Evolutionary conservation across 1,140 invertebrate genomes (phyloP).

Genomic region (Drosophila bipectinata): DNA sequence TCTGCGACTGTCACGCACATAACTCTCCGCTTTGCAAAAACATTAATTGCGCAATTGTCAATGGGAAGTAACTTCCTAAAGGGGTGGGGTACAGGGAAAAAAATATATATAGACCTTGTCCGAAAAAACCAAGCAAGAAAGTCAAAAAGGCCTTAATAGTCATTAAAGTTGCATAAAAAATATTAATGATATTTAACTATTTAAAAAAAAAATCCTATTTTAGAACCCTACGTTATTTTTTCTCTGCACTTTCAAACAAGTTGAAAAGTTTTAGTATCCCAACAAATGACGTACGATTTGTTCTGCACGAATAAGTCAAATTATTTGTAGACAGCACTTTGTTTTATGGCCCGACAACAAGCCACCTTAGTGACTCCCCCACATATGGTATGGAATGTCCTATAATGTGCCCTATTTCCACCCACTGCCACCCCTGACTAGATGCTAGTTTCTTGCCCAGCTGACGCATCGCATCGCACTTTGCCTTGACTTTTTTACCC

Average conservation of each 20-base stretch:
- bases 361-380: constrained; percentile 35
- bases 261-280: constrained; percentile 67
- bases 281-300: constrained; percentile 81
- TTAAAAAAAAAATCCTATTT: too few species aligned
- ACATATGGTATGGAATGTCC: not conserved
- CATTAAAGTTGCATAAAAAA: too few species aligned
- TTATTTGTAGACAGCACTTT: constrained; percentile 81
- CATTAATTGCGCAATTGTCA: constrained; percentile 78
- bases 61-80: constrained; percentile 7
- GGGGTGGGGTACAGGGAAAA: not conserved
- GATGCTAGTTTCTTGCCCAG: constrained; percentile 48
- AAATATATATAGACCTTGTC: not conserved
- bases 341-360: constrained; percentile 74
- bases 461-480: constrained; percentile 46
- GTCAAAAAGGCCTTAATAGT: not conserved
- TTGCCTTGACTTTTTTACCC: constrained; percentile 37
- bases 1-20: constrained; percentile 74
- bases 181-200: too few species aligned
- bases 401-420: not conserved
- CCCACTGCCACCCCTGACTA: constrained; percentile 9
- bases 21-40: constrained; percentile 59
- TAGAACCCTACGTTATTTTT: not conserved
- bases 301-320: constrained; percentile 81
- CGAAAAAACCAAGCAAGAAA: too few species aligned
- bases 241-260: constrained; percentile 11